Evolutionary conservation across 2,888 invertebrate species (phyloP), one percentile per base, ranked within the genome.

Genomic region (Idaea biselata): DNA sequence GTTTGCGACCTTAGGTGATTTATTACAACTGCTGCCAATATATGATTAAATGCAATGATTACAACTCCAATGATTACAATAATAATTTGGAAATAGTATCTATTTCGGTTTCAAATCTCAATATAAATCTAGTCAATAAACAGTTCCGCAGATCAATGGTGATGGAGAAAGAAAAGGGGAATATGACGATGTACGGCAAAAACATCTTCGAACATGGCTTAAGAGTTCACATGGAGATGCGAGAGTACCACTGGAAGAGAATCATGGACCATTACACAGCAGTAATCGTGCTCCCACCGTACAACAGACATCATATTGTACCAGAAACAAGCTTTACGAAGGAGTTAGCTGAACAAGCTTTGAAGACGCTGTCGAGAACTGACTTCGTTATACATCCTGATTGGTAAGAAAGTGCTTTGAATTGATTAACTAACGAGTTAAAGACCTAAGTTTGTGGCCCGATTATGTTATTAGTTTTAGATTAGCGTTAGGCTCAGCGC

Each of bases 351-450:
- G 81, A 78, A 7, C 80, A 82, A 54, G 87, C 89, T 0, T 72
- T 82, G 63, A 78, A 79, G 18, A 83, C 87, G 0, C 63, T 91
- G 1, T 77, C 81, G 1, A 80, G 82, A 54, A 84, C 87, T 0
- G 89, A 89, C 25, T 89, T 85, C 65, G 76, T 83, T 1, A 78
- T 91, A 5, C 87, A 92, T 62, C 92, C 91, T 7, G 89, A 92
- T 62, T 92, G 92, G 92, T 92, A 75, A 66, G 73, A 25, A 25
- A 25, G 33, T 11, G 14, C 33, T 33, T 33, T 33, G 33, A 33
- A 33, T 33, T 7, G 7, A 33, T 11, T 7, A 32, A 32, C 7
- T 4, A 7, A 32, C 4, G 32, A 32, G 32, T 32, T 7, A 33
- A 33, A 11, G 14, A 33, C 33, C 8, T 44, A 25, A 25, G 5